Percentiles rank a stretch among this genome's conserved stretches.
phyloP scores from a whole-genome alignment of 1,140 invertebrate genomes.

The Caenorhabditis briggsae region DNA sequence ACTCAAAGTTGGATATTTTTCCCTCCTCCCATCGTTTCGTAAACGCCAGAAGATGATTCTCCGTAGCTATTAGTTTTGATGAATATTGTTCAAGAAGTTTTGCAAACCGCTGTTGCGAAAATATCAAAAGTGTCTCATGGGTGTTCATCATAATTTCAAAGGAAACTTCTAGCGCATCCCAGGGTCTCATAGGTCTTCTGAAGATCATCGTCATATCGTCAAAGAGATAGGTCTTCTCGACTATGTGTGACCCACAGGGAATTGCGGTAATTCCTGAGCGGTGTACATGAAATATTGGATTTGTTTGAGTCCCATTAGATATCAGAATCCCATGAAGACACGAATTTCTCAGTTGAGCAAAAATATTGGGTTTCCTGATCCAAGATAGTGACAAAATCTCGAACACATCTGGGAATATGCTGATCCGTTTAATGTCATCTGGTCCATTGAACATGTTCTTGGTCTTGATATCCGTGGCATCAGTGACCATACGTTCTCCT shows the following conservation, averaged over 20 bases:
- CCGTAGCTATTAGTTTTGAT: background rate
- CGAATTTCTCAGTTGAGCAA: slow-evolving; percentile 12
- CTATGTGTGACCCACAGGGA: slow-evolving; percentile 17
- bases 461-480: background rate
- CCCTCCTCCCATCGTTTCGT: slow-evolving; percentile 23
- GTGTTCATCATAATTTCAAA: slow-evolving; percentile 26
- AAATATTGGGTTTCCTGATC: slow-evolving; percentile 11
- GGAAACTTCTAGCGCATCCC: slow-evolving; percentile 27
- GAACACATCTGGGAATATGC: background rate
- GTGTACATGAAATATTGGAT: slow-evolving; percentile 33
- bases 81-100: slow-evolving; percentile 13
- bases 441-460: background rate
- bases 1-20: slow-evolving; percentile 24
- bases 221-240: slow-evolving; percentile 7
- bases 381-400: background rate
- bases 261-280: slow-evolving; percentile 1
- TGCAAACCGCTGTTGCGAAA: slow-evolving; percentile 34
- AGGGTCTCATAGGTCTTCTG: slow-evolving; percentile 25
- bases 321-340: slow-evolving; percentile 27
- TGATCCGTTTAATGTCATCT: background rate
- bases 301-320: background rate
- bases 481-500: slow-evolving; percentile 36
- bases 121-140: slow-evolving; percentile 17
- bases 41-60: background rate
- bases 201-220: slow-evolving; percentile 41